Evolutionary conservation across 2,888 invertebrate species (phyloP), one percentile per base, ranked within the genome.

Genomic region (Blastobasis adustella): DNA sequence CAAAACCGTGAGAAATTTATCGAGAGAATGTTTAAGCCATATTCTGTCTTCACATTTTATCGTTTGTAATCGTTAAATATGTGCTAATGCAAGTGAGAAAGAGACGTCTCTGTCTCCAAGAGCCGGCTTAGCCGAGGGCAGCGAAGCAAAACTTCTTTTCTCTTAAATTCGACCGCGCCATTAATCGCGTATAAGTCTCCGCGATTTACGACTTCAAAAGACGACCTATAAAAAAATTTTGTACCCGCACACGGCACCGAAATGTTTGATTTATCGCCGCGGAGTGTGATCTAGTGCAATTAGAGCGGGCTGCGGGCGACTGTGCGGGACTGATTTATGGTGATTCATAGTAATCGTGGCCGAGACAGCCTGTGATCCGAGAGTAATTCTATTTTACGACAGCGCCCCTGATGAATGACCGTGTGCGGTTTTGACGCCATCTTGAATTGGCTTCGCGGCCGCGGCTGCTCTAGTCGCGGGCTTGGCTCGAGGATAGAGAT

Each of bases 281-380:
- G 58, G 64, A 57, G 63, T 69, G 68, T 72, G 71, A 80, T 81
- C 77, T 79, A 78, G 76, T 67, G 65, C 82, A 87, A 87, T 88
- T 86, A 86, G 75, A 72, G 61, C 61, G 62, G 72, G 69, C 76
- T 84, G 85, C 84, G 83, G 82, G 83, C 72, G 23, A 23, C 68
- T 70, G 71, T 79, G 81, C 76, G 79, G 82, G 84, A 69, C 66
- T 85, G 88, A 88, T 87, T 87, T 88, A 88, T 76, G 80, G 71
- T 83, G 80, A 85, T 87, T 84, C 78, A 68, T 61, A 71, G 79
- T 80, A 79, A 85, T 84, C 82, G 76, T 78, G 72, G 65, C 57
- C 61, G 69, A 63, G 67, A 71, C 74, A 70, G 74, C 61, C 70
- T 73, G 76, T 73, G 82, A 81, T 82, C 79, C 76, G 66, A 69